A percentile compares a stretch with the other conserved stretches of the same genome.
Evolutionary conservation across 2,113 vertebrate species (phyloP).

Genomic region (Leptodactylus fuscus): DNA sequence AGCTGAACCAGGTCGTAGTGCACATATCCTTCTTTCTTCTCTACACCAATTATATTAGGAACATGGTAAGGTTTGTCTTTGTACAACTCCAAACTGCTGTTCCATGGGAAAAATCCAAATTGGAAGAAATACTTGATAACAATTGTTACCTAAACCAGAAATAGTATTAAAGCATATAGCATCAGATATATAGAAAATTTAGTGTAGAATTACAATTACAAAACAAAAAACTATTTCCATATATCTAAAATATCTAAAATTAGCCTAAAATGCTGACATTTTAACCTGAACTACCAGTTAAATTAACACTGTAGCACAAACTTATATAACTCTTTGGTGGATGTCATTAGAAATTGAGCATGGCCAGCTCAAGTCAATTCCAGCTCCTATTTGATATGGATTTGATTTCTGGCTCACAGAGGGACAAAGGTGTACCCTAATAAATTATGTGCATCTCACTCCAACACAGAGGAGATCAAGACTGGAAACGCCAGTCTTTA

Average conservation of each 20-base stretch:
- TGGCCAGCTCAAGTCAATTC: too few species aligned
- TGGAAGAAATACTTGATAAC: constrained; percentile 98
- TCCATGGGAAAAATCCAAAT: constrained; percentile 96
- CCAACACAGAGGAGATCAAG: too few species aligned
- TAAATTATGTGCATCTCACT: too few species aligned
- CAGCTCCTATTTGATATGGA: too few species aligned
- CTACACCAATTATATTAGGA: constrained; percentile 96
- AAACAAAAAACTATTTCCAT: neutral
- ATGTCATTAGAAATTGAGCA: too few species aligned
- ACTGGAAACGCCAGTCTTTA: too few species aligned
- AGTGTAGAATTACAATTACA: neutral
- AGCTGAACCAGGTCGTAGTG: constrained; percentile 94
- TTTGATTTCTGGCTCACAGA: too few species aligned
- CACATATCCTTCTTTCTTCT: constrained; percentile 96
- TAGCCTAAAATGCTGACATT: neutral
- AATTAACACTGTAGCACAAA: neutral
- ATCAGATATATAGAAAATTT: neutral
- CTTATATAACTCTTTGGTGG: too few species aligned
- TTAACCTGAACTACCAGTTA: neutral
- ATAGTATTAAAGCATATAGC: neutral
- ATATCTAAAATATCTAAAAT: too few species aligned
- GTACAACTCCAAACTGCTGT: constrained; percentile 75
- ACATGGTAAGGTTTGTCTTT: constrained; percentile 85
- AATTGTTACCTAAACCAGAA: constrained; percentile 84
- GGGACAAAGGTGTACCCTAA: too few species aligned